These are phyloP conservation scores for Aproaerema taeniolella DNA, from an alignment of 2,888 invertebrate genomes.

Conservation along the genomic window DNA sequence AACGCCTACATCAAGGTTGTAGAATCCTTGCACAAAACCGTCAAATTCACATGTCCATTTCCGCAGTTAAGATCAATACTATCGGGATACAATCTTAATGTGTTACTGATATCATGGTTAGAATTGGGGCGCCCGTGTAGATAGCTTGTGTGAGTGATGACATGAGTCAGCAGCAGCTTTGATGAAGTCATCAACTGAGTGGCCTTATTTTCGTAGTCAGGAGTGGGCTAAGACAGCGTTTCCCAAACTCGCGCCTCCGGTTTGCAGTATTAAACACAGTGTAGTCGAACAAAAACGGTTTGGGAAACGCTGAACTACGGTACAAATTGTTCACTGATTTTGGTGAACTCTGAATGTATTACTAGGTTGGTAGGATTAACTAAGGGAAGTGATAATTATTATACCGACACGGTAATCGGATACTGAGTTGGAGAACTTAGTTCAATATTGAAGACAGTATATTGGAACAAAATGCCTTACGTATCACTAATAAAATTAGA, in stretches of 20 bases:
- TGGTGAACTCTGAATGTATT: slow-evolving; percentile 11
- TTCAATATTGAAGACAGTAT: too few species aligned
- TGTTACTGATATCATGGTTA: too few species aligned
- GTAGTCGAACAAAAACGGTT: background rate
- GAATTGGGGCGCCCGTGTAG: background rate
- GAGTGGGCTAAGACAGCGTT: slow-evolving; percentile 19
- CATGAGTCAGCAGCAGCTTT: slow-evolving; percentile 14
- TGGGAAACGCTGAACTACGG: slow-evolving; percentile 8
- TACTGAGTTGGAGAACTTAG: too few species aligned
- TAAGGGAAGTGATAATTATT: slow-evolving; percentile 9
- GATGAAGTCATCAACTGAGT: slow-evolving; percentile 20
- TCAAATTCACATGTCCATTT: too few species aligned
- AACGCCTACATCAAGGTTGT: too few species aligned
- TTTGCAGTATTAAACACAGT: background rate
- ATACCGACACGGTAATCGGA: background rate
- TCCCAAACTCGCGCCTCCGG: slow-evolving; percentile 6
- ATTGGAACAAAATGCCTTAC: too few species aligned
- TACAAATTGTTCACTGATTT: slow-evolving; percentile 7
- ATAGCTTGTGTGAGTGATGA: background rate
- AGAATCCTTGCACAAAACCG: too few species aligned
- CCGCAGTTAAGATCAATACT: too few species aligned
- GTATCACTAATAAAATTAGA: too few species aligned
- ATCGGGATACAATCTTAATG: too few species aligned
- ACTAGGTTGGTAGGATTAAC: slow-evolving; percentile 14
- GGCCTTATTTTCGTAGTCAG: slow-evolving; percentile 36